Conservation (phyloP, 2,888 invertebrate genomes). For the Callyntrura sp. region DNA sequence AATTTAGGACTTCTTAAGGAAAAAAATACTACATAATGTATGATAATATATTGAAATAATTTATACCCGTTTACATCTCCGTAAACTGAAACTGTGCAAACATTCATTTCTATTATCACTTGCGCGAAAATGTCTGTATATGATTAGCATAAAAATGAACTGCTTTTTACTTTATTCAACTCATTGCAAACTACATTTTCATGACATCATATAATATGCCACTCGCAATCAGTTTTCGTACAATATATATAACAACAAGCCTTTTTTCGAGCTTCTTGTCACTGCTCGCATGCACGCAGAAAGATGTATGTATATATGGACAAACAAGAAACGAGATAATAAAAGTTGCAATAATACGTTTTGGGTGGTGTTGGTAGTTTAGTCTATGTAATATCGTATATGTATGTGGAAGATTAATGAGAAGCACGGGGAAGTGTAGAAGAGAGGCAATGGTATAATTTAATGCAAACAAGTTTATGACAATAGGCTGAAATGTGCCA, state of each 20-base stretch:
- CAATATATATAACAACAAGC: no score
- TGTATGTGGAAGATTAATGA: not conserved
- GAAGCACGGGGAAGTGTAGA: not conserved
- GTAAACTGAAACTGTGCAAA: not conserved
- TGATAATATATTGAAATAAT: not conserved
- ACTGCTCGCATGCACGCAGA: no score
- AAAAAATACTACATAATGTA: not conserved
- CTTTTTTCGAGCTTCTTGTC: no score
- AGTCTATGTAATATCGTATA: no score
- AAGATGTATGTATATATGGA: not conserved
- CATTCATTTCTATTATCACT: not conserved
- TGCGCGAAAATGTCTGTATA: not conserved
- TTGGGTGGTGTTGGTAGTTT: slow-evolving; percentile 35
- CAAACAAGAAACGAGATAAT: slow-evolving; percentile 13
- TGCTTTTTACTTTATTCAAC: not conserved
- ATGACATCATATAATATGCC: slow-evolving; percentile 11
- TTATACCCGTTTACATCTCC: not conserved
- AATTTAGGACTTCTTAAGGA: no score
- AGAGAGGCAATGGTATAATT: slow-evolving; percentile 11
- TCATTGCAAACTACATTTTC: slow-evolving; percentile 24
- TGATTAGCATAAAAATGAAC: slow-evolving; percentile 34
- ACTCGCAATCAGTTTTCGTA: no score
- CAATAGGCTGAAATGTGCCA: slow-evolving; percentile 23
- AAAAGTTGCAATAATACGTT: slow-evolving; percentile 1
- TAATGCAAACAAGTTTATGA: slow-evolving; percentile 50